phyloP scores from a whole-genome alignment of 2,888 invertebrate genomes.

The Phaonia tiefii region DNA sequence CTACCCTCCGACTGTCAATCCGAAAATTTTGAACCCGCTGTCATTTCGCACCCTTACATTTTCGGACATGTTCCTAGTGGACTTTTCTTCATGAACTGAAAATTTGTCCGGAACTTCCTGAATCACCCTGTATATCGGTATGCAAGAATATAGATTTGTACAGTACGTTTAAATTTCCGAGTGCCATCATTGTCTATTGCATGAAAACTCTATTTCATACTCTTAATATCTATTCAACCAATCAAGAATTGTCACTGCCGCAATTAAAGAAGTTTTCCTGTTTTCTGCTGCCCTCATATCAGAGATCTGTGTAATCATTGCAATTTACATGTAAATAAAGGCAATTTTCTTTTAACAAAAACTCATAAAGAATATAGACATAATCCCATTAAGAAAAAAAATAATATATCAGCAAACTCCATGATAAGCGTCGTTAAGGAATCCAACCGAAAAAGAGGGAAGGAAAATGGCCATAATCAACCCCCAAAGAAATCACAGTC shows the following conservation, averaged over 20 bases:
- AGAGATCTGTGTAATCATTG: conserved; percentile 8
- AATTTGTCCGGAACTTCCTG: too few species aligned
- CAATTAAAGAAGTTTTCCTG: neutral
- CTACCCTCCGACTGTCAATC: too few species aligned
- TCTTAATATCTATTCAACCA: neutral
- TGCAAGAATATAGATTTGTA: too few species aligned
- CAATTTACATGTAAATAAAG: conserved; percentile 30
- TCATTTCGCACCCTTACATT: too few species aligned
- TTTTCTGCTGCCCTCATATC: neutral
- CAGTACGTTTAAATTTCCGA: too few species aligned
- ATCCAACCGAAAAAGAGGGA: conserved; percentile 29
- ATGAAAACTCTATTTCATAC: too few species aligned
- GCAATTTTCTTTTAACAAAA: conserved; percentile 13
- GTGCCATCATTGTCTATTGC: too few species aligned
- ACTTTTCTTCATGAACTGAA: too few species aligned
- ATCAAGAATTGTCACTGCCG: conserved; percentile 8
- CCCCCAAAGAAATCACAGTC: conserved; percentile 58
- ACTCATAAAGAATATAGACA: conserved; percentile 30
- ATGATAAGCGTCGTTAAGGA: conserved; percentile 65
- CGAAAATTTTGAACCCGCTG: too few species aligned
- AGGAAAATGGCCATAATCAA: conserved; percentile 9
- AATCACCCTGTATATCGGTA: too few species aligned
- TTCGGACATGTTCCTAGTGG: too few species aligned
- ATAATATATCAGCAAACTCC: conserved; percentile 56
- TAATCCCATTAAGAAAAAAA: conserved; percentile 53